Base-by-base conservation (phyloP, 1,140 invertebrate species). In the Harlomillsia oculata region DNA sequence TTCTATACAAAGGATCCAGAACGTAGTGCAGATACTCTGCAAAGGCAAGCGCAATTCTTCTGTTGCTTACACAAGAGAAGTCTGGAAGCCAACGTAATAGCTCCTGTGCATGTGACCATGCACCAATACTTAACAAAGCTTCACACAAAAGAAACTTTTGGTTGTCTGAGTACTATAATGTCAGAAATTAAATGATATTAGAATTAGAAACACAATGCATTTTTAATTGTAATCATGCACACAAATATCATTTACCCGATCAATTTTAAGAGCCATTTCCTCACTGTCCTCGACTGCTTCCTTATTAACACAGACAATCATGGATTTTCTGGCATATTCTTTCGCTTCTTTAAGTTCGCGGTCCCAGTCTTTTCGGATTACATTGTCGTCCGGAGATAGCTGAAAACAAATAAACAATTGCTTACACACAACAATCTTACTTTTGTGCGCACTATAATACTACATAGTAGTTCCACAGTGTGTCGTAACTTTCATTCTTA, bases 71-170 rank as follows among this genome's bases (percentile, higher is more conserved):
- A 11, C 86, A 78, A 69, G 81, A 87, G 70, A 82, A 82, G 40
- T 89, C 83, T 2, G 94, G 94, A 53, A 97, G 76, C 50, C 82
- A 77, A 53, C 82, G 81, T 20, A 91, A 82, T 32, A 98, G 75
- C 45, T 77, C 76, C 51, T 82, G 75, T 8, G 88, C 90, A 67
- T 86, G 84, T 11, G 82, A 78, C 93, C 93, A 97, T 64, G 89
- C 88, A 18, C 89, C 93, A 59, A 97, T 80, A 64, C 82, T 79
- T 4, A 97, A 69, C 4, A 97, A 70, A 1, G 90, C 90, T 70
- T 94, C 87, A 69, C 87, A 86, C 5, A 99, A 73, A 34, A 89
- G 85, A 65, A 97, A 81, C 71, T 98, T 97, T 72, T 98, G 94
- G 75, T 99, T 97, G 53, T 72, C 77, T 68, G 77, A 74, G 68